Evolutionary conservation across 1,140 invertebrate genomes (phyloP).

Genomic region (Protaetia brevitarsis): DNA sequence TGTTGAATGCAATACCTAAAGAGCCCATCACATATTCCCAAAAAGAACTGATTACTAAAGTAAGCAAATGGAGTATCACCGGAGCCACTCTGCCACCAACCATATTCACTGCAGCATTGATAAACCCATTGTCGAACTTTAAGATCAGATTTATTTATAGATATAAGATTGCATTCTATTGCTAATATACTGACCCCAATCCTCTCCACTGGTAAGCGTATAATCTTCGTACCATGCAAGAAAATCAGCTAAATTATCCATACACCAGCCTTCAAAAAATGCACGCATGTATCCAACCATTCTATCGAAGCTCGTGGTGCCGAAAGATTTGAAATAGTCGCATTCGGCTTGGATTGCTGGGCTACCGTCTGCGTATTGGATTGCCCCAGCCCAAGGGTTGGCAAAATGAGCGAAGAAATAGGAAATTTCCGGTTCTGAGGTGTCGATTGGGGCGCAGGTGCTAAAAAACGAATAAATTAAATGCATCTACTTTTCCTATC

Average conservation of each 20-base stretch:
- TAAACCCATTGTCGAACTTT: slow-evolving; percentile 69
- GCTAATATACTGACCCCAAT: not conserved
- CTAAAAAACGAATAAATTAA: not conserved
- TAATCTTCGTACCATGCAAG: not conserved
- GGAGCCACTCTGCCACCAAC: slow-evolving; percentile 70
- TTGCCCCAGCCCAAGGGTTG: not conserved
- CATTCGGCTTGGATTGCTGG: not conserved
- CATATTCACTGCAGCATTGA: slow-evolving; percentile 83
- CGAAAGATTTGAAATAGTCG: not conserved
- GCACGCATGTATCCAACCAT: not conserved
- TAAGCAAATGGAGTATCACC: slow-evolving; percentile 61
- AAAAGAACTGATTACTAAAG: slow-evolving; percentile 55
- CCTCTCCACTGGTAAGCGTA: not conserved
- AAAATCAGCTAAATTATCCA: not conserved
- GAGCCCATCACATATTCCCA: slow-evolving; percentile 65
- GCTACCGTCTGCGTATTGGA: not conserved
- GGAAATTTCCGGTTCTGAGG: not conserved
- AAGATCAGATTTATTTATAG: not conserved
- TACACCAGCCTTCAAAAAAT: not conserved
- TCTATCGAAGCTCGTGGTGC: not conserved
- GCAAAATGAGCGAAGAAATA: slow-evolving; percentile 19
- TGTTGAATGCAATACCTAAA: slow-evolving; percentile 48
- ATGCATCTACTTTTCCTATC: not conserved
- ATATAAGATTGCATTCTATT: not conserved
- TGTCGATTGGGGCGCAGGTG: not conserved